Conservation (phyloP, 2,113 vertebrate genomes). For the Halcyon malimbica region DNA sequence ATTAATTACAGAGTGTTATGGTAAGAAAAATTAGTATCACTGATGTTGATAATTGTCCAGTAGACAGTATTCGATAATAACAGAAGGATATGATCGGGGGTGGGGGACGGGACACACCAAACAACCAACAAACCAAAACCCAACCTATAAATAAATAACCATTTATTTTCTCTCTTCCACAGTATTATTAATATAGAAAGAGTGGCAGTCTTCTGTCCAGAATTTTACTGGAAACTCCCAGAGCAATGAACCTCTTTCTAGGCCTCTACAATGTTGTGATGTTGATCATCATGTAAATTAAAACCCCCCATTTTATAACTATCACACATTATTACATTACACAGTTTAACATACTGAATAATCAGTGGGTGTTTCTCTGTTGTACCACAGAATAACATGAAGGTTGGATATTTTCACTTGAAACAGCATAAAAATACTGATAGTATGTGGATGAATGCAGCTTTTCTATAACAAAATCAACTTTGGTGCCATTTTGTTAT, state of each 20-base stretch:
- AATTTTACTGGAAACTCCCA: not conserved
- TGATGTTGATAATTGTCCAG: not conserved
- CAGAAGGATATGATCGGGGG: not conserved
- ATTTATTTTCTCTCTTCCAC: not conserved
- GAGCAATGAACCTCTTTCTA: not conserved
- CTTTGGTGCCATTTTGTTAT: constrained; percentile 42
- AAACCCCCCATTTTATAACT: not conserved
- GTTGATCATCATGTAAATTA: not conserved
- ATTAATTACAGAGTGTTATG: not conserved
- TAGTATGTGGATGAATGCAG: not conserved
- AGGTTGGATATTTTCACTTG: not conserved
- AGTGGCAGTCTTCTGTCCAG: not conserved
- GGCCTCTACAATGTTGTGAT: not conserved
- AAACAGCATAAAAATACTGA: not conserved
- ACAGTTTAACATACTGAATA: constrained; percentile 1
- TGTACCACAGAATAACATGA: not conserved
- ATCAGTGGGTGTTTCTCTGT: not conserved
- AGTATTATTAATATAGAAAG: not conserved
- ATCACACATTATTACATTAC: not conserved
- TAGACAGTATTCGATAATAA: not conserved
- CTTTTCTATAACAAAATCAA: constrained; percentile 17
- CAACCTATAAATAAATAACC: not conserved
- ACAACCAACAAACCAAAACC: too few species aligned
- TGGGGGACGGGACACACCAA: too few species aligned
- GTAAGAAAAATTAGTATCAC: not conserved